phyloP scores from a whole-genome alignment of 2,113 vertebrate species.

The Elaphurus davidianus region DNA sequence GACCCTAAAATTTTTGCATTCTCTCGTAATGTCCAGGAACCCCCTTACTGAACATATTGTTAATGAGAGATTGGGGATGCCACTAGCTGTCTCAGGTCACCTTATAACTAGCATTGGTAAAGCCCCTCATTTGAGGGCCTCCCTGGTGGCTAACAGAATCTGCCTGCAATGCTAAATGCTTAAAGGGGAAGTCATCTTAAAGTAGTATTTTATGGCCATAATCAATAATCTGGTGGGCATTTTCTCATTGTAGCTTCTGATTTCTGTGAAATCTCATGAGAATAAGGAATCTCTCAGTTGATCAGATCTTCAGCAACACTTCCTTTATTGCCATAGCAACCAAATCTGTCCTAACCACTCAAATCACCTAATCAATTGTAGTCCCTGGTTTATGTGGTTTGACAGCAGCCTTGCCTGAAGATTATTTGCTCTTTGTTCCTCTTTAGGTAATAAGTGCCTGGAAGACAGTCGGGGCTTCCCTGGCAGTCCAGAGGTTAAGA shows the following conservation, averaged over 20 bases:
- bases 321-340: slow-evolving; percentile 78
- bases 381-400: slow-evolving; percentile 75
- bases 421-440: slow-evolving; percentile 53
- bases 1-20: background rate
- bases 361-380: slow-evolving; percentile 78
- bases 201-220: background rate
- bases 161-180: background rate
- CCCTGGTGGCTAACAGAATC: background rate
- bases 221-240: slow-evolving; percentile 24
- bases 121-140: background rate
- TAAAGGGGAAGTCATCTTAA: background rate
- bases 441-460: slow-evolving; percentile 63
- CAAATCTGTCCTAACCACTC: slow-evolving; percentile 73
- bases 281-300: slow-evolving; percentile 57
- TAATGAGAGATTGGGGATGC: background rate
- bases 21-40: too few species aligned
- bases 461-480: background rate
- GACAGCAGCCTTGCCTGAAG: slow-evolving; percentile 72
- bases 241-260: slow-evolving; percentile 66
- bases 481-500: background rate
- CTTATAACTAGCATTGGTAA: background rate
- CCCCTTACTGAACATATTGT: background rate
- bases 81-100: background rate
- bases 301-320: slow-evolving; percentile 63
- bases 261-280: slow-evolving; percentile 65